These are phyloP conservation scores for Vultur gryphus DNA, from an alignment of 2,797 vertebrate species.

Conservation along the genomic window DNA sequence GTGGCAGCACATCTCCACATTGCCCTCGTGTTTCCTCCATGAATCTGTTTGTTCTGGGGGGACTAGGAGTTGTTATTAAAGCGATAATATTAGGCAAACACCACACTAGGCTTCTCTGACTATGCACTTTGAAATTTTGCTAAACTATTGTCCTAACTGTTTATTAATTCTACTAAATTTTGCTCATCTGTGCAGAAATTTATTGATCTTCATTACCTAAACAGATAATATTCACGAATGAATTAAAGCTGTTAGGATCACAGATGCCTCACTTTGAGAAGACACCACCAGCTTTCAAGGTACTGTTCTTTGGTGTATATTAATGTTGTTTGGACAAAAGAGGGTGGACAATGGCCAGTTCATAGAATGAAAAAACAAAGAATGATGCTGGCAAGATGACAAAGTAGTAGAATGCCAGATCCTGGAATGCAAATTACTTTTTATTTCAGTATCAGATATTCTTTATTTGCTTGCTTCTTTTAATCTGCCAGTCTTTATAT, in stretches of 20 bases:
- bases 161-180: neutral
- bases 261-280: neutral
- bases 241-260: neutral
- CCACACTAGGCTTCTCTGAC: neutral
- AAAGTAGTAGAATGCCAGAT: neutral
- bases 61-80: neutral
- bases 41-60: fast-evolving
- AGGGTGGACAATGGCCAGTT: neutral
- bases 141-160: neutral
- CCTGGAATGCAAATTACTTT: neutral
- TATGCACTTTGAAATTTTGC: neutral
- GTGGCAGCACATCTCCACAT: neutral
- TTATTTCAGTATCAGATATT: neutral
- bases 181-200: neutral
- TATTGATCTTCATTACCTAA: neutral
- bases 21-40: fast-evolving
- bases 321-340: neutral
- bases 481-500: neutral
- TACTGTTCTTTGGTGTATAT: neutral
- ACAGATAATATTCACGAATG: neutral
- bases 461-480: neutral
- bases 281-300: neutral
- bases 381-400: neutral
- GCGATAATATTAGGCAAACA: neutral
- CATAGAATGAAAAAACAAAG: neutral